A percentile compares a stretch with the other conserved stretches of the same genome.
Conservation (phyloP, 2,797 vertebrate genomes). For the Sebastes cheni region DNA sequence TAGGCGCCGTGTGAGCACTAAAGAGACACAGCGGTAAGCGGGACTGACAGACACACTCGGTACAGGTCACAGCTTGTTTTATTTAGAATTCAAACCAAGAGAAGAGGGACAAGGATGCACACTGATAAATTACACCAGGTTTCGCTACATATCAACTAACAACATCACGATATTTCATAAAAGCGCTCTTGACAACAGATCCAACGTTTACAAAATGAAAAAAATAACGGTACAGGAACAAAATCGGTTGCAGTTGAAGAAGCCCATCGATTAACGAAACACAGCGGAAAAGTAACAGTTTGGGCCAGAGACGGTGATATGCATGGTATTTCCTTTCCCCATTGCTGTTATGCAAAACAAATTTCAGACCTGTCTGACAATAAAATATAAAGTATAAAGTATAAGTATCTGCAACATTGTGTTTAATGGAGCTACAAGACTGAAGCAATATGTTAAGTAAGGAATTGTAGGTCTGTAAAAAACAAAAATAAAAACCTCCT, state of each 20-base stretch:
- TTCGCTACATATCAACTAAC: constrained; percentile 80
- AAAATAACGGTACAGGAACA: constrained; percentile 39
- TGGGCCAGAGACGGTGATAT: constrained; percentile 55
- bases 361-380: no score
- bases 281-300: constrained; percentile 40
- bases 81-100: constrained; percentile 79
- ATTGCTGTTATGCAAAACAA: no score
- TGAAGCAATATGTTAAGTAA: constrained; percentile 52
- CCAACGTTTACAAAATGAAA: constrained; percentile 52
- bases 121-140: constrained; percentile 78
- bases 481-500: constrained; percentile 9
- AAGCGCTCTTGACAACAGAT: constrained; percentile 72
- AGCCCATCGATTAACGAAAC: constrained; percentile 53
- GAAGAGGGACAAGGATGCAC: constrained; percentile 70
- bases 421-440: constrained; percentile 56
- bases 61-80: constrained; percentile 79
- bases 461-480: background rate
- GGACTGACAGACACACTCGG: constrained; percentile 49
- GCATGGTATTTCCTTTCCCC: constrained; percentile 38
- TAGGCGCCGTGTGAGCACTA: background rate
- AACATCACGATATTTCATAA: constrained; percentile 77
- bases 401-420: constrained; percentile 28
- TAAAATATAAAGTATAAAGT: no score
- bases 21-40: background rate
- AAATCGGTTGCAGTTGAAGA: constrained; percentile 30